Percentiles rank a stretch among this genome's conserved stretches.
Conservation (phyloP, 2,113 vertebrate species). For the Bubo blakistoni region DNA sequence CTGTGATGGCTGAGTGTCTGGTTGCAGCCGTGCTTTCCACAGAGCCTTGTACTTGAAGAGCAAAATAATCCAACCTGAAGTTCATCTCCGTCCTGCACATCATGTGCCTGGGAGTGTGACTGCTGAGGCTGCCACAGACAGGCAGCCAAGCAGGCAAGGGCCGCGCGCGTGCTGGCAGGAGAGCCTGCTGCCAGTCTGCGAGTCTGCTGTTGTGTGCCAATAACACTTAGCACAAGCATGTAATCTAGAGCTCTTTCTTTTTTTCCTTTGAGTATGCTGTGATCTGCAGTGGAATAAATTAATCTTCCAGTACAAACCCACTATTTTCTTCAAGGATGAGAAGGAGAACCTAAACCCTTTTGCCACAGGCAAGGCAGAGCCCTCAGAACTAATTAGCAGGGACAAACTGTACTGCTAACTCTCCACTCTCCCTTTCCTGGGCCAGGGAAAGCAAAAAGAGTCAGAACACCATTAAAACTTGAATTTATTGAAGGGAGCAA, state of each 20-base stretch:
- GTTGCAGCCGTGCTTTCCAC: rapidly evolving
- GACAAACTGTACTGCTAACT: neutral
- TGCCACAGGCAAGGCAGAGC: neutral
- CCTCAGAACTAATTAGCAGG: neutral
- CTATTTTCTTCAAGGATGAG: neutral
- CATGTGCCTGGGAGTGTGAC: neutral
- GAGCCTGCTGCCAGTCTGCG: neutral
- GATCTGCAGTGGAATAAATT: neutral
- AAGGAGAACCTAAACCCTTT: neutral
- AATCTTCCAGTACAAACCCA: neutral
- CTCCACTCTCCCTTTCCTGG: neutral
- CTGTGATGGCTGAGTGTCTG: neutral
- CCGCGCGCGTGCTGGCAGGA: rapidly evolving
- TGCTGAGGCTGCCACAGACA: neutral
- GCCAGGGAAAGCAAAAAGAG: neutral
- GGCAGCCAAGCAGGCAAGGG: neutral
- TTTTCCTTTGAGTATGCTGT: neutral
- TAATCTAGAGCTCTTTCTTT: neutral
- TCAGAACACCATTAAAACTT: neutral
- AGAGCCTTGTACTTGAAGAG: neutral
- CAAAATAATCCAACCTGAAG: neutral
- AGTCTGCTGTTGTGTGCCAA: neutral
- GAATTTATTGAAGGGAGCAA: neutral
- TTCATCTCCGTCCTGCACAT: neutral
- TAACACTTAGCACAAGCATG: neutral